phyloP scores from a whole-genome alignment of 2,888 invertebrate species.

The Ichneumoninae sp. region DNA sequence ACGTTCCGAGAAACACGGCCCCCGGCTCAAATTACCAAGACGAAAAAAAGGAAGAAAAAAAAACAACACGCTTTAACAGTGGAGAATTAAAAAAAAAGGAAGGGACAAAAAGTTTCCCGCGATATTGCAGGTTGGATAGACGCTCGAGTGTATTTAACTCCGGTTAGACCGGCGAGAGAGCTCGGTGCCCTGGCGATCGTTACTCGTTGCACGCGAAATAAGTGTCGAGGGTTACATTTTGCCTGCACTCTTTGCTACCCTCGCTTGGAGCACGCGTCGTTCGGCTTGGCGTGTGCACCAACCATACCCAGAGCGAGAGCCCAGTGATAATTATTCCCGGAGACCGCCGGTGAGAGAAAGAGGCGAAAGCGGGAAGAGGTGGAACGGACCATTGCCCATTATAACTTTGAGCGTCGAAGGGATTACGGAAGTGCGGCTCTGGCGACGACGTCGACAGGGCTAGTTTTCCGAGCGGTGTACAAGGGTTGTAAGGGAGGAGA shows the following conservation, averaged over 20 bases:
- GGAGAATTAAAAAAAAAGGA: conserved; percentile 5
- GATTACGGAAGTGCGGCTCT: not conserved
- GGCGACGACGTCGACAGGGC: conserved; percentile 15
- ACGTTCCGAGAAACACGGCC: conserved; percentile 32
- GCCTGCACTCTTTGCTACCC: conserved; percentile 51
- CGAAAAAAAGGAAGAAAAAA: conserved; percentile 1
- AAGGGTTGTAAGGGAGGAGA: conserved; percentile 5
- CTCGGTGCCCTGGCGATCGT: conserved; percentile 57
- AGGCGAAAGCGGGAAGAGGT: conserved; percentile 3
- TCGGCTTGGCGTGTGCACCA: conserved; percentile 32
- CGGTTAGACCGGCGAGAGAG: conserved; percentile 10
- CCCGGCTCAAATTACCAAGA: conserved; percentile 9
- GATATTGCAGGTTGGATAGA: conserved; percentile 35
- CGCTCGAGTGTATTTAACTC: conserved; percentile 54
- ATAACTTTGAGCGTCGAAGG: conserved; percentile 21
- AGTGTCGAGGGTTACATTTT: conserved; percentile 58
- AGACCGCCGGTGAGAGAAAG: conserved; percentile 3
- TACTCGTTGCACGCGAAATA: conserved; percentile 66
- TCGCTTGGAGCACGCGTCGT: conserved; percentile 7
- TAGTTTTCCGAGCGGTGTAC: conserved; percentile 3
- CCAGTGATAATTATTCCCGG: conserved; percentile 55
- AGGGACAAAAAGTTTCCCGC: conserved; percentile 6
- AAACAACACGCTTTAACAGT: conserved; percentile 7
- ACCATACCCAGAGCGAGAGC: conserved; percentile 12
- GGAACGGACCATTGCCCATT: conserved; percentile 16